These are phyloP conservation scores for Martes martes DNA, from an alignment of 2,113 vertebrate genomes.

Conservation along the genomic window DNA sequence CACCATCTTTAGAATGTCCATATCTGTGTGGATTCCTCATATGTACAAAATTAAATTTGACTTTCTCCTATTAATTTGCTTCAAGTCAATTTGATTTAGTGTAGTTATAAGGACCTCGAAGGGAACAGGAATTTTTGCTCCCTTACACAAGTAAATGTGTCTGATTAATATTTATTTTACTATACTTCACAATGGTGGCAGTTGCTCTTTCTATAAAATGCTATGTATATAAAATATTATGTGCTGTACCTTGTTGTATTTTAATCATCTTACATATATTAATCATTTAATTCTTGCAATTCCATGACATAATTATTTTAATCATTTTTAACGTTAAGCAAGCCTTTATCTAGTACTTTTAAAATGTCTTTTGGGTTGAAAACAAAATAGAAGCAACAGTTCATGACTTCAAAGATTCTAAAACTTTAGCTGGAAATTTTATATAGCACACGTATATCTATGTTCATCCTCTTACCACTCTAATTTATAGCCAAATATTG, in stretches of 20 bases:
- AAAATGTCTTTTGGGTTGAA: not conserved
- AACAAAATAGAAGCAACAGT: not conserved
- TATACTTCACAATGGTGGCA: not conserved
- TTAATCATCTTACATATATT: not conserved
- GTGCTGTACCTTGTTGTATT: not conserved
- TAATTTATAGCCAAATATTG: not conserved
- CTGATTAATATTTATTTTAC: not conserved
- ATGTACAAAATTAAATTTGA: not conserved
- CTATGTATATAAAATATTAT: not conserved
- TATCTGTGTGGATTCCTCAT: not conserved
- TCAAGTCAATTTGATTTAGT: not conserved
- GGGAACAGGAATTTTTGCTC: not conserved
- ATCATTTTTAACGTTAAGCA: not conserved
- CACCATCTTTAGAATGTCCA: not conserved
- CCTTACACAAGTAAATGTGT: not conserved
- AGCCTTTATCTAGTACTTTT: not conserved
- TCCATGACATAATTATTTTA: not conserved
- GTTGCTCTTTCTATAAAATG: not conserved
- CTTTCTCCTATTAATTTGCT: not conserved
- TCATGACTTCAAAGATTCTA: not conserved
- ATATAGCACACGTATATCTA: not conserved
- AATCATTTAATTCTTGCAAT: not conserved
- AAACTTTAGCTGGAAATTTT: not conserved
- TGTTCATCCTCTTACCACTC: not conserved
- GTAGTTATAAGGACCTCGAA: not conserved